Conservation (phyloP, 2,113 vertebrate species). For the Solea solea region DNA sequence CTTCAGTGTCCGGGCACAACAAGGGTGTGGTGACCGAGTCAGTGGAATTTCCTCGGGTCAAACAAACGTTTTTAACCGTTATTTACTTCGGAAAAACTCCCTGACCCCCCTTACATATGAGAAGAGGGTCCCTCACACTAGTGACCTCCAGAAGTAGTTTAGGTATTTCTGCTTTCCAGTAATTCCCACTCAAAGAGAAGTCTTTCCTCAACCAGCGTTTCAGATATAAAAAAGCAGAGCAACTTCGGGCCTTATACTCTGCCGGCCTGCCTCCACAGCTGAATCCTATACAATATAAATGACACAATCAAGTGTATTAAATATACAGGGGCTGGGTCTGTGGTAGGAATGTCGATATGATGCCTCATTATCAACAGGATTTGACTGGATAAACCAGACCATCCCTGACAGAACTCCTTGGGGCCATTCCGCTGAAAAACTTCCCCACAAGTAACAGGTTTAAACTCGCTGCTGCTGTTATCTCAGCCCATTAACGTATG, state of each 20-base stretch:
- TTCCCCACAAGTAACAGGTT: slow-evolving; percentile 61
- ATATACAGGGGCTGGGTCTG: slow-evolving; percentile 16
- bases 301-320: slow-evolving; percentile 12
- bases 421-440: slow-evolving; percentile 4
- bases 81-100: neutral
- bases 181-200: neutral
- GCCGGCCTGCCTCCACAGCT: neutral
- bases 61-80: slow-evolving; percentile 18
- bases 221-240: slow-evolving; percentile 5
- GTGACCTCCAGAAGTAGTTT: neutral
- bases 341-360: neutral
- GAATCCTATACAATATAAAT: slow-evolving; percentile 19
- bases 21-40: slow-evolving; percentile 74
- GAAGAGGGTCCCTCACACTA: neutral
- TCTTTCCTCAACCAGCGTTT: slow-evolving; percentile 35
- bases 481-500: slow-evolving; percentile 30
- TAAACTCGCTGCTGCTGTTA: slow-evolving; percentile 37
- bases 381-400: too few relatives aligned
- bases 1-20: slow-evolving; percentile 54
- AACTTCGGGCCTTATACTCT: slow-evolving; percentile 1
- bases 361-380: too few relatives aligned
- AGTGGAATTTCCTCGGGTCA: slow-evolving; percentile 62
- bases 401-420: neutral
- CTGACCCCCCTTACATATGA: neutral
- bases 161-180: neutral